Evolutionary conservation across 2,113 vertebrate species (phyloP).

Genomic region (human (Homo sapiens)): DNA sequence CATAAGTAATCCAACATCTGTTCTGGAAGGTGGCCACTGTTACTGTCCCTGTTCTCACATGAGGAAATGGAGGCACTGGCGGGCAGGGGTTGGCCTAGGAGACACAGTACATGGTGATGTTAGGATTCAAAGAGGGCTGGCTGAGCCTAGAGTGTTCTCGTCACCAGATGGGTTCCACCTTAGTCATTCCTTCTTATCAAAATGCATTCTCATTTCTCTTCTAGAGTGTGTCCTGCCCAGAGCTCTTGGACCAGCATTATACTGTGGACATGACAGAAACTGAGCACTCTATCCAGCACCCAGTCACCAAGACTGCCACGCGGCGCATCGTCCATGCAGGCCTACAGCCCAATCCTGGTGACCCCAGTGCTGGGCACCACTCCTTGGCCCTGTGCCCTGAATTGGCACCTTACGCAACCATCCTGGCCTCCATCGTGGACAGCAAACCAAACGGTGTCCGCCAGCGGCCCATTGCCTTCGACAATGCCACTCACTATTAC

Average conservation of each 20-base stretch:
- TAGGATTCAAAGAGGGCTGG: neutral
- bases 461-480: conserved; percentile 87
- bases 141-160: neutral
- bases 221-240: conserved; percentile 93
- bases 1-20: neutral
- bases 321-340: conserved; percentile 89
- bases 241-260: conserved; percentile 93
- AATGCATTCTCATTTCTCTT: conserved; percentile 12
- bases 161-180: neutral
- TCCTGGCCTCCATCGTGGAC: conserved; percentile 81
- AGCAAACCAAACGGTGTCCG: conserved; percentile 80
- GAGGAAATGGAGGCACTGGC: neutral
- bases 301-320: conserved; percentile 89
- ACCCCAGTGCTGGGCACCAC: conserved; percentile 84
- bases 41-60: neutral
- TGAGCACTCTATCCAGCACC: conserved; percentile 91
- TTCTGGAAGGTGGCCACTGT: neutral
- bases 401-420: conserved; percentile 88
- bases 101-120: fast-evolving
- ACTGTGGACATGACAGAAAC: conserved; percentile 85
- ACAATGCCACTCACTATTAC: conserved; percentile 96
- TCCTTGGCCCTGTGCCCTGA: conserved; percentile 91
- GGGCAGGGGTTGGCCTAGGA: neutral
- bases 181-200: neutral
- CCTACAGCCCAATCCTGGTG: conserved; percentile 59